Evolutionary conservation across 1,140 invertebrate species (phyloP).

Genomic region (Drosophila persimilis): DNA sequence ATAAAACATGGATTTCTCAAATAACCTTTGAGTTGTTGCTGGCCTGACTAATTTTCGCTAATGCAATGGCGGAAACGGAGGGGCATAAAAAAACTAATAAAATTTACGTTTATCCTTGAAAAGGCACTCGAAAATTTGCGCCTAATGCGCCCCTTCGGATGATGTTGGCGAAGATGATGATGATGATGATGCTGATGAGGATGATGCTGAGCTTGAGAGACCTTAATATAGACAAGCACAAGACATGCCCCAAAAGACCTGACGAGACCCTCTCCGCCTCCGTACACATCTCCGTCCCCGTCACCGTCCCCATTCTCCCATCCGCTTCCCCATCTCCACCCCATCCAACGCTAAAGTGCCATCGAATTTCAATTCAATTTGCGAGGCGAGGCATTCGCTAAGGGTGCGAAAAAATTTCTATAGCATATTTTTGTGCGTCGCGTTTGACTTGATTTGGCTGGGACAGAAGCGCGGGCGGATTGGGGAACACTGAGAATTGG

Average conservation of each 20-base stretch:
- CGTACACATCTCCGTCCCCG: not conserved
- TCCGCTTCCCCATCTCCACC: too few relatives aligned
- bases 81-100: conserved; percentile 72
- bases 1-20: conserved; percentile 21
- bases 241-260: conserved; percentile 48
- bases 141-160: conserved; percentile 63
- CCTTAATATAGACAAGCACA: conserved; percentile 75
- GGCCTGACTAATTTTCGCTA: conserved; percentile 78
- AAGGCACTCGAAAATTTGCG: conserved; percentile 78
- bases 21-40: conserved; percentile 70
- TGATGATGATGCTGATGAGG: conserved; percentile 46
- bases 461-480: not conserved
- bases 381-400: conserved; percentile 60
- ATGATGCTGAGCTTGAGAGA: conserved; percentile 51
- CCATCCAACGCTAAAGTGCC: conserved; percentile 58
- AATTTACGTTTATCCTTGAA: conserved; percentile 80
- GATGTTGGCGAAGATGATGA: conserved; percentile 51
- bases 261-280: conserved; percentile 7
- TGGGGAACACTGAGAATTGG: not conserved
- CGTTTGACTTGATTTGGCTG: conserved; percentile 61
- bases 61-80: conserved; percentile 47
- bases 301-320: conserved; percentile 26
- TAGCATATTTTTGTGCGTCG: conserved; percentile 64
- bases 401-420: conserved; percentile 74
- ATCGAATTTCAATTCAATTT: conserved; percentile 82